phyloP scores from a whole-genome alignment of 2,888 invertebrate species.

The Lagria hirta region DNA sequence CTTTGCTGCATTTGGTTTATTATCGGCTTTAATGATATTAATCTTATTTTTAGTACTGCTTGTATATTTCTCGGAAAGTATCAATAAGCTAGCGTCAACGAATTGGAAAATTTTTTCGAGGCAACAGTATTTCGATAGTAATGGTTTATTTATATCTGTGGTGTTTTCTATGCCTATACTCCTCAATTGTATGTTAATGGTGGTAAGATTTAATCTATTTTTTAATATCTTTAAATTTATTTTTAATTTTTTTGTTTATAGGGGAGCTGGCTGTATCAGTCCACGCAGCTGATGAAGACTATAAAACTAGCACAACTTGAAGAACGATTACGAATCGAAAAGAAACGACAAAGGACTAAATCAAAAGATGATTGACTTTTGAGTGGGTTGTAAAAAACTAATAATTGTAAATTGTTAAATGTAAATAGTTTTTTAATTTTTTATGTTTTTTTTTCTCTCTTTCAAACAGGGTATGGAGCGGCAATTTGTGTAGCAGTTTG shows the following conservation, averaged over 20 bases:
- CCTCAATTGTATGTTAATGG: conserved; percentile 89
- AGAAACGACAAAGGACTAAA: conserved; percentile 30
- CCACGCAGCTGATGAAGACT: conserved; percentile 84
- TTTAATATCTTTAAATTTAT: not conserved
- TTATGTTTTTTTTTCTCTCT: too few relatives aligned
- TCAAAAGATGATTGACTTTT: conserved; percentile 17
- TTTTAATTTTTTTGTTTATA: conserved; percentile 50
- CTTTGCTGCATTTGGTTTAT: too few relatives aligned
- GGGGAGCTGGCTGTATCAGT: conserved; percentile 89
- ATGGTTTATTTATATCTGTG: conserved; percentile 90
- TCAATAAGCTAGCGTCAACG: conserved; percentile 84
- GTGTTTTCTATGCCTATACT: conserved; percentile 92
- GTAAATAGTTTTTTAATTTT: too few relatives aligned
- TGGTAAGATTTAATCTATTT: conserved; percentile 66
- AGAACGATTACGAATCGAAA: conserved; percentile 65
- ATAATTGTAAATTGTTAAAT: too few relatives aligned
- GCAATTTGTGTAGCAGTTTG: too few relatives aligned
- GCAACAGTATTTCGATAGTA: conserved; percentile 93
- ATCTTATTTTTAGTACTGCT: conserved; percentile 68
- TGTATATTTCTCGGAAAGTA: conserved; percentile 87
- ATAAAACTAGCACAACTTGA: conserved; percentile 78
- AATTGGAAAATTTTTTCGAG: conserved; percentile 87
- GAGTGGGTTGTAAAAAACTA: too few relatives aligned
- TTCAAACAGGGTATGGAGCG: too few relatives aligned
- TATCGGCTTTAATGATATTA: not conserved